These are phyloP conservation scores for Pterobdella sp. DNA, from an alignment of 2,888 invertebrate genomes.

Conservation along the genomic window DNA sequence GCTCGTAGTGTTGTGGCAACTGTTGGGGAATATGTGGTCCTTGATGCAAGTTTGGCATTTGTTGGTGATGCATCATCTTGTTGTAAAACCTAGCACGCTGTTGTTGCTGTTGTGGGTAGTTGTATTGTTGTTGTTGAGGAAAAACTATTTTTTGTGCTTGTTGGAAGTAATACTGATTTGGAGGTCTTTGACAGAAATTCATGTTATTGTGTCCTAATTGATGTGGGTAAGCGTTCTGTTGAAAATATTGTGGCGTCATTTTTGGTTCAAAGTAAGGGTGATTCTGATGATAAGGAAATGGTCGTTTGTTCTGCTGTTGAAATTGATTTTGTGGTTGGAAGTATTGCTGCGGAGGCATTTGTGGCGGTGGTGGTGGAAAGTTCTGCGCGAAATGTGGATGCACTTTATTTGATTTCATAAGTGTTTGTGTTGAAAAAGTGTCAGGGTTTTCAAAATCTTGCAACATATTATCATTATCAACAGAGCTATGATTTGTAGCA, in stretches of 20 bases:
- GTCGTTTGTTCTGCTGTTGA: not conserved
- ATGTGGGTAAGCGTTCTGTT: not conserved
- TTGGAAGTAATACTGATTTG: not conserved
- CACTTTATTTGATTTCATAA: no score
- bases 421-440: not conserved
- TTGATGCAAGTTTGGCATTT: not conserved
- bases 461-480: not conserved
- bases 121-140: not conserved
- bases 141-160: no score
- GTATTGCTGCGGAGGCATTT: not conserved
- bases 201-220: no score
- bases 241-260: not conserved
- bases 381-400: no score
- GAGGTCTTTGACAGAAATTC: not conserved
- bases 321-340: not conserved
- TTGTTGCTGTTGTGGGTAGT: not conserved
- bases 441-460: not conserved
- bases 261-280: not conserved
- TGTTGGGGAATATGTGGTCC: not conserved
- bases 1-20: not conserved
- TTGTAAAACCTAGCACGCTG: conserved; percentile 5
- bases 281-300: not conserved
- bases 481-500: no score
- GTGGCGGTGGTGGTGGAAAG: not conserved
- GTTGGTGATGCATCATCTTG: conserved; percentile 1